A percentile compares a stretch with the other conserved stretches of the same genome.
Evolutionary conservation across 53 echinoderm and acorn worm genomes (phyloP).

Genomic region (Holothuria scabra): DNA sequence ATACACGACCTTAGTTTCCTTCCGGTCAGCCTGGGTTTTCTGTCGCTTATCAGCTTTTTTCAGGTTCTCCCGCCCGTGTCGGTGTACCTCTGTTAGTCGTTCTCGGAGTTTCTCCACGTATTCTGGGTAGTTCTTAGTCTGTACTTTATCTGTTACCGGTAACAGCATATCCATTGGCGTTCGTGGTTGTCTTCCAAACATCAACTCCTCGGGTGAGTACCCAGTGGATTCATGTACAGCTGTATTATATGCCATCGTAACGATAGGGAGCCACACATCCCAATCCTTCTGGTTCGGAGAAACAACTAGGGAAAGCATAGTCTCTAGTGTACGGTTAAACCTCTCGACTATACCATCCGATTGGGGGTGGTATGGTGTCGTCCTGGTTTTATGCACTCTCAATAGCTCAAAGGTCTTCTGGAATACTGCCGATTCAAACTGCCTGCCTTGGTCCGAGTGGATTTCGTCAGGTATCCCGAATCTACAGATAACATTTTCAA

Average conservation of each 20-base stretch:
- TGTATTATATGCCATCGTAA: not conserved
- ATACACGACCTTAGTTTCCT: not conserved
- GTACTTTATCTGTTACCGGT: not conserved
- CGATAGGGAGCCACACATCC: not conserved
- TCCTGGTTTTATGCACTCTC: not conserved
- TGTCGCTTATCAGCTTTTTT: not conserved
- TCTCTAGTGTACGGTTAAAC: not conserved
- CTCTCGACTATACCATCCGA: no score
- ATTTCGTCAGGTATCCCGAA: slow-evolving; percentile 23
- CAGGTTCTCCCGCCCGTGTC: not conserved
- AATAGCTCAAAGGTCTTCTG: slow-evolving; percentile 10
- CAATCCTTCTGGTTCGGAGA: not conserved
- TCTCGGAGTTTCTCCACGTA: not conserved
- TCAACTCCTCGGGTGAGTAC: slow-evolving; percentile 10
- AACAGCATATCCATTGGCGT: not conserved
- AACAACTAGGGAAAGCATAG: not conserved
- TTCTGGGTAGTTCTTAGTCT: not conserved
- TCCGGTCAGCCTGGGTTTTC: not conserved
- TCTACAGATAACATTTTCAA: not conserved
- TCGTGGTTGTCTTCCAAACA: slow-evolving; percentile 1
- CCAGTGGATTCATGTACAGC: slow-evolving; percentile 27
- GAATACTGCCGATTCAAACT: slow-evolving; percentile 5
- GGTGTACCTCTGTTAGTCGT: not conserved
- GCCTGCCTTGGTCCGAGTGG: not conserved
- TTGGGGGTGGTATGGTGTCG: no score